Base-by-base conservation (phyloP, 2,797 vertebrate species). In the Arctocebus calabarensis region DNA sequence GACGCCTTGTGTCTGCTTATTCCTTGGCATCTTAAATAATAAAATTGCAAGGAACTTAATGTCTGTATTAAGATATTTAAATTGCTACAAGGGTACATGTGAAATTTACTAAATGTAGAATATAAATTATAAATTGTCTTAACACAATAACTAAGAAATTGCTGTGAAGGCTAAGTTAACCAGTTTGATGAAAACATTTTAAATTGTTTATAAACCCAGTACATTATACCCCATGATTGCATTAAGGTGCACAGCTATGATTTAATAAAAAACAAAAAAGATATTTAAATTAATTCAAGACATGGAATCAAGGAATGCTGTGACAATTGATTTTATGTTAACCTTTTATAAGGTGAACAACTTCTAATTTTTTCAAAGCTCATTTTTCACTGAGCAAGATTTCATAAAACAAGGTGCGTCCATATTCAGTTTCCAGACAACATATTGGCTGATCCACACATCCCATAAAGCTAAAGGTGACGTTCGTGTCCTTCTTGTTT, bases 281-380 rank as follows among this genome's bases (percentile, higher is more conserved):
- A 61, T 61, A 23, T 57, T 90, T 90, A 40, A 90, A 75, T 68
- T 66, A 82, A 89, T 59, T 86, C 19, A 59, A 45, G 29, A 71
- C 13, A 25, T 13, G 48, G 22, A 75, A 14, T 75, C 52, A 77
- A 78, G 16, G 29, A 84, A 73, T 90, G 14, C 37, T 59, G 17
- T 55, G 37, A 25, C 62, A 25, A 52, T 77, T 61, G 17, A n/a
- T 82, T 64, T 94, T 61, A 85, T 85, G 40, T 68, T 61, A 86
- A 40, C 5, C 43, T 87, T 89, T 75, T 79, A 8, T 64, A 78
- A 81, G 29, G 13, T 81, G n/a, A 95, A 62, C 52, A 75, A 70
- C 48, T 25, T 90, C n/a, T 84, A 62, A 32, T 48, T 66, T 74
- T 92, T 94, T 71, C 25, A 78, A 95, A 92, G 17, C 10, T 92